Evolutionary conservation across 2,888 invertebrate genomes (phyloP).

Genomic region (Oxyscelio sp.): DNA sequence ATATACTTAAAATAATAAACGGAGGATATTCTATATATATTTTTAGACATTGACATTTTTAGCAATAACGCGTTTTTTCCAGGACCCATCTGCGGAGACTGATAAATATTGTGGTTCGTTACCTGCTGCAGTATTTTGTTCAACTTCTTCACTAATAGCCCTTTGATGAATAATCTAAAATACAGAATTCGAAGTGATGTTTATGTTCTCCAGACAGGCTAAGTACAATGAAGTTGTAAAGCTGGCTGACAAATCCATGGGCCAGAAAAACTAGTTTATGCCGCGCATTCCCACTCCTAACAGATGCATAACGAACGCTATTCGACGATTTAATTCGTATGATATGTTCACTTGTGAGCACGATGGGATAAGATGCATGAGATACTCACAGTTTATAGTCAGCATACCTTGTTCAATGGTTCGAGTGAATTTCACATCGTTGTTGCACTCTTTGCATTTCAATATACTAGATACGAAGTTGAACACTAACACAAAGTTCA

Average conservation of each 20-base stretch:
- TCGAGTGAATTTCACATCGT: background rate
- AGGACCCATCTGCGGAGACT: slow-evolving; percentile 29
- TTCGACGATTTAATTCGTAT: too few species aligned
- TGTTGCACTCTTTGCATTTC: background rate
- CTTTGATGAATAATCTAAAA: background rate
- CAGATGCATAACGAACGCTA: slow-evolving; percentile 77
- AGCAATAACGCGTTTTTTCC: too few species aligned
- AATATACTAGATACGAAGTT: background rate
- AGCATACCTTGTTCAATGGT: background rate
- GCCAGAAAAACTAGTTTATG: slow-evolving; percentile 74
- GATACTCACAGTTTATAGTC: too few species aligned
- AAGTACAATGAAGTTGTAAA: slow-evolving; percentile 55
- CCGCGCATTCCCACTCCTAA: slow-evolving; percentile 73
- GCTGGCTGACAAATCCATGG: slow-evolving; percentile 72
- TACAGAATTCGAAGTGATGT: slow-evolving; percentile 32
- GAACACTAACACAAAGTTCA: background rate
- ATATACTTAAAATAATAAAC: too few species aligned
- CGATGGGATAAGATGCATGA: too few species aligned
- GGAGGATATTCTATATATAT: too few species aligned
- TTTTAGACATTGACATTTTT: too few species aligned
- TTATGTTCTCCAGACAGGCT: slow-evolving; percentile 43
- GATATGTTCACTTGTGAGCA: too few species aligned
- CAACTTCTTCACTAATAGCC: slow-evolving; percentile 27
- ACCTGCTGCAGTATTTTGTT: slow-evolving; percentile 28
- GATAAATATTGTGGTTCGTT: slow-evolving; percentile 7